Evolutionary conservation across 2,113 vertebrate species (phyloP), one percentile per base, ranked within the genome.

Genomic region (Neolamprologus falcicula): DNA sequence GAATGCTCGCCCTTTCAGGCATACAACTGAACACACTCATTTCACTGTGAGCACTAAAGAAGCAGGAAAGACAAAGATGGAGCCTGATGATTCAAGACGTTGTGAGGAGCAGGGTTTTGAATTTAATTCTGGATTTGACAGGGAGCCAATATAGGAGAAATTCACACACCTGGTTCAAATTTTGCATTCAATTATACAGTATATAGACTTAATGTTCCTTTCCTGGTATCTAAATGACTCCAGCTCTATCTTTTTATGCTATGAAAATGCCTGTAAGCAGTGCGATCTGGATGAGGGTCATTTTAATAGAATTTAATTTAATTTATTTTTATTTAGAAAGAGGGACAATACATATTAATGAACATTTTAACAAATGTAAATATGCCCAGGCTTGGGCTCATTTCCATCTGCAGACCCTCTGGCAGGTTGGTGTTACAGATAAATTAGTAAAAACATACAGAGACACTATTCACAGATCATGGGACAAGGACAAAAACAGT

Each of bases 41-140:
- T 99, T 98, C 95, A 98, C 97, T 0, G 98, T 98, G 53, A 97
- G 93, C 80, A 96, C 97, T 4, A 98, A 99, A 91, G 97, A 96
- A 2, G 98, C 97, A 2, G 98, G 98, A 40, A 98, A 98, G 89
- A 98, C 98, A 2, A 97, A 97, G 59, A 33, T 63, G 59, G 59
- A 33, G 59, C 59, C 59, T 63, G 16, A 11, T 33, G 16, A 33
- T 63, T 63, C 28, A 63, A 19, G 16, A 19, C 28, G 2, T 33
- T 19, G 28, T 63, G 59, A 63, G 59, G 28, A 63, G 59, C 59
- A 63, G 59, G 28, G 31, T 33, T 63, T 63, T 63, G 4, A 63
- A 63, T 33, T 63, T 33, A 63, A 63, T 33, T 63, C 59, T 63
- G 59, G 16, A 63, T 63, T 63, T 63, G 31, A 63, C 59, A 63